phyloP scores from a whole-genome alignment of 1,140 invertebrate species.

The Ctenoplectra terminalis region DNA sequence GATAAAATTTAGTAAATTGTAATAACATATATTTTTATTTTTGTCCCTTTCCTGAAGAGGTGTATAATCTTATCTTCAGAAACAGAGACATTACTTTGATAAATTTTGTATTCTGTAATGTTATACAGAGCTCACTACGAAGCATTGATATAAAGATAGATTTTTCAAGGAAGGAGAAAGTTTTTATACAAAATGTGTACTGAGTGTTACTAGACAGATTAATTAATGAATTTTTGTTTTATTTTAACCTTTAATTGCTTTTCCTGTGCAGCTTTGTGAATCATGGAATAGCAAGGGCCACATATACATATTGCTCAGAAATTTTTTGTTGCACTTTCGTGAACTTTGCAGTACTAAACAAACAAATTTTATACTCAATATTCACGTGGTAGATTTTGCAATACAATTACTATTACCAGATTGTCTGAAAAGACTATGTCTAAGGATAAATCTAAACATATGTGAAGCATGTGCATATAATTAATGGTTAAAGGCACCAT shows the following conservation, averaged over 20 bases:
- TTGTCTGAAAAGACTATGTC: constrained; percentile 58
- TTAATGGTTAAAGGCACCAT: constrained; percentile 62
- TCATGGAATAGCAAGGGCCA: constrained; percentile 33
- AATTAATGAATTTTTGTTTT: constrained; percentile 21
- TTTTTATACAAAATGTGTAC: constrained; percentile 56
- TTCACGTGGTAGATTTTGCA: constrained; percentile 67
- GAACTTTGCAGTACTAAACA: constrained; percentile 55
- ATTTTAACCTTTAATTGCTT: constrained; percentile 29
- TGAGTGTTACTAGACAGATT: constrained; percentile 42
- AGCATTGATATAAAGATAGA: constrained; percentile 58
- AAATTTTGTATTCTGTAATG: constrained; percentile 61
- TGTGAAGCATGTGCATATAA: constrained; percentile 66
- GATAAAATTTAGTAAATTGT: constrained; percentile 43
- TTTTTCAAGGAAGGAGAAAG: constrained; percentile 53
- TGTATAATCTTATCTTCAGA: constrained; percentile 29
- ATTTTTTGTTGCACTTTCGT: constrained; percentile 50
- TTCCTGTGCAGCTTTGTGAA: constrained; percentile 46
- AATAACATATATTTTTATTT: constrained; percentile 51
- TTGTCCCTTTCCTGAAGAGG: constrained; percentile 33
- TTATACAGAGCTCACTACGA: constrained; percentile 55
- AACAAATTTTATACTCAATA: constrained; percentile 67
- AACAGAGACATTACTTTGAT: constrained; percentile 53
- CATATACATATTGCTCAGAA: constrained; percentile 56
- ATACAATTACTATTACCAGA: constrained; percentile 67
- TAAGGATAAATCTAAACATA: constrained; percentile 60